A percentile compares a stretch with the other conserved stretches of the same genome.
phyloP scores from a whole-genome alignment of 2,797 vertebrate genomes.

The Gymnoscopelus microlampas region DNA sequence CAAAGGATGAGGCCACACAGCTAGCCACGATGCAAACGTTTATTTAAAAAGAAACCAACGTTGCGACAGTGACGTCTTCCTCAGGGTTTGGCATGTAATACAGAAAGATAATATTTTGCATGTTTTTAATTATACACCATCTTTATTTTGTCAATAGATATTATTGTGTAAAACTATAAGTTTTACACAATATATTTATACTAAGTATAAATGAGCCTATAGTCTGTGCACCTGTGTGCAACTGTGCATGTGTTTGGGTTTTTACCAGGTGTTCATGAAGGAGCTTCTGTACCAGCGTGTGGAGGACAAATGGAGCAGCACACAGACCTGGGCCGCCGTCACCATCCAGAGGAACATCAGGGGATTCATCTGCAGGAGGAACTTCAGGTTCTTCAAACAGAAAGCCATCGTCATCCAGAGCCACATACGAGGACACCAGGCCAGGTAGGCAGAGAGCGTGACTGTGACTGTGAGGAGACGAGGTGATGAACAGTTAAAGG shows the following conservation, averaged over 20 bases:
- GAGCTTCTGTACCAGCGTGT: conserved; percentile 85
- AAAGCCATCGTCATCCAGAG: conserved; percentile 90
- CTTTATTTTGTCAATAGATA: too few relatives aligned
- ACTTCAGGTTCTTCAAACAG: conserved; percentile 85
- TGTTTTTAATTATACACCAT: too few relatives aligned
- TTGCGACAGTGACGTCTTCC: too few relatives aligned
- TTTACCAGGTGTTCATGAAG: conserved; percentile 88
- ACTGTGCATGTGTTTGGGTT: not conserved
- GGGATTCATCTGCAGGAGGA: conserved; percentile 81
- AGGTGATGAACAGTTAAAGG: not conserved
- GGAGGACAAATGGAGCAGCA: conserved; percentile 83
- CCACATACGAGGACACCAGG: conserved; percentile 89
- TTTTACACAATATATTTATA: too few relatives aligned
- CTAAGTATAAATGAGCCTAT: too few relatives aligned
- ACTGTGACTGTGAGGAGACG: not conserved
- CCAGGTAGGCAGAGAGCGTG: conserved; percentile 79
- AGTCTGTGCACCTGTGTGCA: not conserved
- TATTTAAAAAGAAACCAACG: too few relatives aligned
- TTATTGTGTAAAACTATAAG: too few relatives aligned
- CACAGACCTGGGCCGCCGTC: conserved; percentile 86
- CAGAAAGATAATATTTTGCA: not conserved
- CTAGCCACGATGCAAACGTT: too few relatives aligned
- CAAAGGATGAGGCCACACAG: too few relatives aligned
- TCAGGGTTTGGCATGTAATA: not conserved
- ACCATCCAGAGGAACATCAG: conserved; percentile 88